phyloP scores from a whole-genome alignment of 2,797 vertebrate genomes.

The Phylloscopus collybita region DNA sequence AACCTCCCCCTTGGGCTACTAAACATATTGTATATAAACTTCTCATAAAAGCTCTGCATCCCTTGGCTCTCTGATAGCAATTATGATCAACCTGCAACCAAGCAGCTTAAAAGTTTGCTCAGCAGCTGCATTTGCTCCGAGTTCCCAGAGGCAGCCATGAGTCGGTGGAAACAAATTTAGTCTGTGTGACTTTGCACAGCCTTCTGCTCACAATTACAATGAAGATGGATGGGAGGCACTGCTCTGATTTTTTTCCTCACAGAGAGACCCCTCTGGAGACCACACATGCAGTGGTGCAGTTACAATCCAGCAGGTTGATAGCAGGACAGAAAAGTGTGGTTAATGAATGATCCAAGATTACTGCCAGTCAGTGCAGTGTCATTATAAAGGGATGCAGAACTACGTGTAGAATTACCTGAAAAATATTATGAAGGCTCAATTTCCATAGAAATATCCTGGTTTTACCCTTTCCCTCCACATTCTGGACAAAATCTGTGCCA shows the following conservation, averaged over 20 bases:
- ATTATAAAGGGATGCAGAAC: background rate
- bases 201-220: constrained; percentile 25
- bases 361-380: background rate
- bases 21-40: constrained; percentile 38
- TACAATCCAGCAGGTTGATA: background rate
- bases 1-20: background rate
- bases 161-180: constrained; percentile 31
- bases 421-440: background rate
- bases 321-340: background rate
- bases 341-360: background rate
- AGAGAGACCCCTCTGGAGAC: background rate
- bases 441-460: background rate
- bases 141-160: constrained; percentile 16
- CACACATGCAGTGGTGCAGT: background rate
- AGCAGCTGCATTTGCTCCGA: constrained; percentile 32
- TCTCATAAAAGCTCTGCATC: constrained; percentile 25
- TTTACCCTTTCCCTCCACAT: background rate
- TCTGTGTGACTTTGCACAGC: background rate
- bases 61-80: constrained; percentile 20
- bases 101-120: constrained; percentile 30
- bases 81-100: constrained; percentile 39
- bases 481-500: background rate
- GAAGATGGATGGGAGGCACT: constrained; percentile 8
- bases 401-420: background rate
- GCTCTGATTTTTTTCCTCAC: background rate